Percentiles rank a stretch among this genome's conserved stretches.
Evolutionary conservation across 2,797 vertebrate species (phyloP).

Genomic region (Anas capensis): DNA sequence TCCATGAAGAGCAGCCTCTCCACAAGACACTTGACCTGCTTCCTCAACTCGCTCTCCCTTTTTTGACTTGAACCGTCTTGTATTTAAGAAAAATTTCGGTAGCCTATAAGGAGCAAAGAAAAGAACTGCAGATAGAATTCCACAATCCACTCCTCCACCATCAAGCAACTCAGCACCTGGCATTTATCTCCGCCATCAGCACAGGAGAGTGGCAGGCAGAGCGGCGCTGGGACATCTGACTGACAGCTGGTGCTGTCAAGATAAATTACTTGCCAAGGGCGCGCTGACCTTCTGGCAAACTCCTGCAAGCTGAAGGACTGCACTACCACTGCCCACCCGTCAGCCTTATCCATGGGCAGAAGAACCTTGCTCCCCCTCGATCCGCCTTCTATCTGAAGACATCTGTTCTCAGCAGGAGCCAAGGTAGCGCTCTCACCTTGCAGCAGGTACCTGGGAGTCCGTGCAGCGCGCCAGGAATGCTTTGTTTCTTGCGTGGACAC

Average conservation of each 20-base stretch:
- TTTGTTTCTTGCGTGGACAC: background rate
- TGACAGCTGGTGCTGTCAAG: constrained; percentile 71
- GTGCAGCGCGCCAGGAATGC: background rate
- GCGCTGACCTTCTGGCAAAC: constrained; percentile 58
- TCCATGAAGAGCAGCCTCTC: background rate
- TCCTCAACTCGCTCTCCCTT: background rate
- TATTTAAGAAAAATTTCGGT: background rate
- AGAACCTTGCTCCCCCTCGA: background rate
- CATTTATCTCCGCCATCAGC: background rate
- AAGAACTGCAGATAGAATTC: background rate
- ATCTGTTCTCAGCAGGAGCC: background rate
- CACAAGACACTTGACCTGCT: background rate
- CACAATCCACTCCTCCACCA: background rate
- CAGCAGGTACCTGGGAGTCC: background rate
- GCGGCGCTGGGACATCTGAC: constrained; percentile 22
- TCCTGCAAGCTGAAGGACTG: background rate
- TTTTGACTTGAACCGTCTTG: background rate
- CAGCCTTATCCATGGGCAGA: constrained; percentile 34
- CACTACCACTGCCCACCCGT: constrained; percentile 54
- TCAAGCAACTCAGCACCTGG: background rate
- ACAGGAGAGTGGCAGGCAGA: background rate
- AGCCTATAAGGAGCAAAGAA: background rate
- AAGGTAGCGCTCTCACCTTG: background rate
- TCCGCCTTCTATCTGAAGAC: background rate
- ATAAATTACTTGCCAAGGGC: constrained; percentile 15